Evolutionary conservation across 2,888 invertebrate species (phyloP), one percentile per base, ranked within the genome.

Genomic region (Hypomecis punctinalis): DNA sequence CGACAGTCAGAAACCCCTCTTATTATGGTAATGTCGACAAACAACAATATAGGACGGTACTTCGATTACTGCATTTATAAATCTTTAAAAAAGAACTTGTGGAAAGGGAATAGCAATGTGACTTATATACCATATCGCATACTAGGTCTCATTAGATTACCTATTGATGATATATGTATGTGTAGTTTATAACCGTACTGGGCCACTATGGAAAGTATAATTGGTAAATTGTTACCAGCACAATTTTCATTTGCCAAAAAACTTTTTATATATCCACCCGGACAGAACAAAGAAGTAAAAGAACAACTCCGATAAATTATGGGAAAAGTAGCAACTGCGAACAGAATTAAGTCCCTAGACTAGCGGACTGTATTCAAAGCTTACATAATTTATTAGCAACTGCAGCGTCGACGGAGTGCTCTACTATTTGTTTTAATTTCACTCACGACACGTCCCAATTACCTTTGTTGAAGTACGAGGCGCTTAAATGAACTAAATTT

Each of bases 21-120:
- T 84, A 83, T 88, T 83, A 86, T 84, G 83, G 77, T 83, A 86
- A 89, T 84, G 68, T 72, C 68, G 73, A 70, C 79, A 78, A 61
- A 43, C 47, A 56, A 56, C 49, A 58, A 56, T 10, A 54, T 61
- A 59, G 40, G 43, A 5, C 4, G n/a, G 23, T 52, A 52, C 52
- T 52, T 65, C 46, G 46, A 48, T 57, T 40, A 13, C 11, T 40
- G 56, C 9, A 45, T 23, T 39, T 59, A 23, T 59, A 23, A 13
- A 54, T n/a, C 36, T 49, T 33, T n/a, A 45, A 5, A 36, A 43
- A 54, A 36, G 8, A 6, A 61, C 11, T 23, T 11, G 35, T 39
- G 39, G 1, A n/a, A 39, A 6, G 23, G 23, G 23, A 23, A 23
- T 23, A 3, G 23, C 23, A 23, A 23, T 3, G 1, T 23, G 23